Conservation (phyloP, 1,140 invertebrate genomes). For the Sitobion miscanthi region DNA sequence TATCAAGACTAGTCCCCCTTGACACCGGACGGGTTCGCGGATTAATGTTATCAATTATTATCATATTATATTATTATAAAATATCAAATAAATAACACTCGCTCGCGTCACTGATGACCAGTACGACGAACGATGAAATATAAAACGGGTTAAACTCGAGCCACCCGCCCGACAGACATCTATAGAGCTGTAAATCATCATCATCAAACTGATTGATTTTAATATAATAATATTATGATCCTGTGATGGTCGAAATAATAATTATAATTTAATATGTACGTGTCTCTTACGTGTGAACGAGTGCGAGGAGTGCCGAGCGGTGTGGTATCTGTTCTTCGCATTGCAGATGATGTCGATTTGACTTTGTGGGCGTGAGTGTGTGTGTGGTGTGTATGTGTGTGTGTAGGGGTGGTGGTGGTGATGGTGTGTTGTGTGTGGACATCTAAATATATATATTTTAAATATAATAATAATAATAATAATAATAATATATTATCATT, state of each 20-base stretch:
- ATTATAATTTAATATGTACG: background rate
- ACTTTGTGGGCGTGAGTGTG: constrained; percentile 59
- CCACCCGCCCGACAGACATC: background rate
- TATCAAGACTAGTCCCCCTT: constrained; percentile 37
- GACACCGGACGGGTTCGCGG: constrained; percentile 31
- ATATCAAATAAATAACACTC: background rate
- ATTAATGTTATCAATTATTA: background rate
- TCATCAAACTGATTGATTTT: background rate
- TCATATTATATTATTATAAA: too few relatives aligned
- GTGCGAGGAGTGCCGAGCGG: background rate
- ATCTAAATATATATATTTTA: background rate
- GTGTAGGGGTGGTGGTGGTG: background rate
- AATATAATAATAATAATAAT: background rate
- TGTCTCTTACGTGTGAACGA: constrained; percentile 32
- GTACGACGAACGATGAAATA: background rate
- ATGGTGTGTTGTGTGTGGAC: background rate
- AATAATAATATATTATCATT: background rate
- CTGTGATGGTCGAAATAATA: background rate
- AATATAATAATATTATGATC: background rate
- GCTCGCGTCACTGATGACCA: background rate
- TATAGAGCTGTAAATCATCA: background rate
- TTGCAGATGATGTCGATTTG: background rate
- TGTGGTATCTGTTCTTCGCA: background rate
- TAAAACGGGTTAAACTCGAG: constrained; percentile 36
- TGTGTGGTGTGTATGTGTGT: background rate